Percentiles rank a stretch among this genome's conserved stretches.
Conservation (phyloP, 2,113 vertebrate species). For the Pluvianellus socialis region DNA sequence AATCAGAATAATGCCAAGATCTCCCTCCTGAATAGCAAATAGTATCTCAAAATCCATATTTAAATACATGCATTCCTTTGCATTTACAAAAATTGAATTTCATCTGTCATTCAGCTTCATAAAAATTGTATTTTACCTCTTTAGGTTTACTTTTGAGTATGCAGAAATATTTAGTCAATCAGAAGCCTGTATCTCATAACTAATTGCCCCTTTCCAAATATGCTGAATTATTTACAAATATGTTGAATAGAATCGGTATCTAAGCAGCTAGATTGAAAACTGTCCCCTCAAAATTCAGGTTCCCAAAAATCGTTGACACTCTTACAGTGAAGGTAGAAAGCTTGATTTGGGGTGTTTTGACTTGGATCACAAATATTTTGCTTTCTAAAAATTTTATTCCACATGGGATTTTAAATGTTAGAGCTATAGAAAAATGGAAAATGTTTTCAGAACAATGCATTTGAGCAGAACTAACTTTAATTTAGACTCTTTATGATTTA, state of each 20-base stretch:
- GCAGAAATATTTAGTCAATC: not conserved
- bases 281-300: not conserved
- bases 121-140: not conserved
- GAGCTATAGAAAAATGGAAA: not conserved
- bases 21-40: not conserved
- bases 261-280: not conserved
- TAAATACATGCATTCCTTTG: not conserved
- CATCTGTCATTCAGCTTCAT: not conserved
- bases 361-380: not conserved
- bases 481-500: not conserved
- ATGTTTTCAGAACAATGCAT: not conserved
- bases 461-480: not conserved
- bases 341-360: not conserved
- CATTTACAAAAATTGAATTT: conserved; percentile 13
- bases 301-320: not conserved
- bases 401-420: not conserved
- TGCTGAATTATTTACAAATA: not conserved
- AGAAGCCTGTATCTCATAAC: not conserved
- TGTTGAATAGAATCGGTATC: not conserved
- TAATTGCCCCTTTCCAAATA: not conserved
- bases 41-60: not conserved
- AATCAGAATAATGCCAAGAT: not conserved
- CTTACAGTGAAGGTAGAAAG: not conserved
- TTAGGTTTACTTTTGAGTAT: not conserved
- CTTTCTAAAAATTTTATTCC: not conserved